These are phyloP conservation scores for Sphenodon punctatus DNA, from an alignment of 2,797 vertebrate genomes.

Conservation along the genomic window DNA sequence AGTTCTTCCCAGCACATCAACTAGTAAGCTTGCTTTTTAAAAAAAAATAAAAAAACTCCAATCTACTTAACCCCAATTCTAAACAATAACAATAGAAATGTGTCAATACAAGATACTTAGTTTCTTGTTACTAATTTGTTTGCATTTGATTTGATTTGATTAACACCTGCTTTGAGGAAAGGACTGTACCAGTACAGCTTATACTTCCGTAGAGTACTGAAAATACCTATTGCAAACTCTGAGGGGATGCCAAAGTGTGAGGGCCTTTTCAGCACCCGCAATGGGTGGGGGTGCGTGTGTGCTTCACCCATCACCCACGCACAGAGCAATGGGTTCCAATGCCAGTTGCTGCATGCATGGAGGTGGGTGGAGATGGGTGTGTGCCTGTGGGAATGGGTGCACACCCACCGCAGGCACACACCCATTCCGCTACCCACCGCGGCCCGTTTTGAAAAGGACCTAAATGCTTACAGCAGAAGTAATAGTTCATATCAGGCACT, in stretches of 20 bases:
- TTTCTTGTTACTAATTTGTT: background rate
- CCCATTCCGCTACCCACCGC: no score
- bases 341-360: no score
- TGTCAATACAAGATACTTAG: slow-evolving; percentile 16
- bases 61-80: background rate
- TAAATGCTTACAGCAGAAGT: slow-evolving; percentile 14
- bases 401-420: no score
- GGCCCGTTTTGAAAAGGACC: no score
- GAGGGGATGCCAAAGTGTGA: background rate
- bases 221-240: slow-evolving; percentile 43
- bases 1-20: slow-evolving; percentile 18
- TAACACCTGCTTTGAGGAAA: slow-evolving; percentile 26
- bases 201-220: slow-evolving; percentile 36
- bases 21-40: background rate
- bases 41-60: background rate
- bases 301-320: no score
- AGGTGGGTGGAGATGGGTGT: no score
- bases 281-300: no score
- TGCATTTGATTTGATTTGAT: slow-evolving; percentile 32
- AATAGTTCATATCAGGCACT: background rate
- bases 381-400: no score
- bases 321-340: no score
- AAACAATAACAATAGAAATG: background rate
- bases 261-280: no score
- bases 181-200: slow-evolving; percentile 24